phyloP scores from a whole-genome alignment of 1,140 invertebrate species.

The Rhopalosiphum padi region DNA sequence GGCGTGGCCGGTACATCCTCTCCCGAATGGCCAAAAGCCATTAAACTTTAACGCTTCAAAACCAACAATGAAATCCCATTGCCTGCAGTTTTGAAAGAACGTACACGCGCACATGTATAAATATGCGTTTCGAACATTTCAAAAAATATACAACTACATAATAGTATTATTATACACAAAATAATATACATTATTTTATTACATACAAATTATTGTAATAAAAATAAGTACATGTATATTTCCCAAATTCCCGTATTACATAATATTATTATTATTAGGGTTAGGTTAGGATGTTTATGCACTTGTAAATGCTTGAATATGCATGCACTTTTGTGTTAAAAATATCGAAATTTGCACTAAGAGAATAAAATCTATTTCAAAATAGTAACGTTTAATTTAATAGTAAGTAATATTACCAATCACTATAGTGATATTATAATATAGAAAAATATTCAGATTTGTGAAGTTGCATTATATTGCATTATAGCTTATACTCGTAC shows the following conservation, averaged over 20 bases:
- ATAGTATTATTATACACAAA: not conserved
- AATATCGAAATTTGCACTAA: not conserved
- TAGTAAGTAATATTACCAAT: not conserved
- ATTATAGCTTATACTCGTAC: no score
- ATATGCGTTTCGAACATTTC: not conserved
- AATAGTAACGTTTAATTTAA: not conserved
- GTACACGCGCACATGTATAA: not conserved
- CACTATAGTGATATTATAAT: no score
- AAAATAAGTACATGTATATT: not conserved
- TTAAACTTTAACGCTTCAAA: conserved; percentile 58
- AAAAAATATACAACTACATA: conserved; percentile 3
- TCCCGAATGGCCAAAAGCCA: conserved; percentile 57
- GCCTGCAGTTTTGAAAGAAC: conserved; percentile 28
- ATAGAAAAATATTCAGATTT: not conserved
- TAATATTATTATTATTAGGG: not conserved
- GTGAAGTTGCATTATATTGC: no score
- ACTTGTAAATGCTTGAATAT: not conserved
- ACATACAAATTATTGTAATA: not conserved
- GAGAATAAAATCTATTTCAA: not conserved
- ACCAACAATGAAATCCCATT: conserved; percentile 36
- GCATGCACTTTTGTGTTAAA: not conserved
- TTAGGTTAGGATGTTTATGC: not conserved
- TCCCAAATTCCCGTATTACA: not conserved
- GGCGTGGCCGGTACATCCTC: conserved; percentile 54
- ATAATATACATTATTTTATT: conserved; percentile 21